Conservation (phyloP, 1,140 invertebrate species). For the Cotesia glomerata region DNA sequence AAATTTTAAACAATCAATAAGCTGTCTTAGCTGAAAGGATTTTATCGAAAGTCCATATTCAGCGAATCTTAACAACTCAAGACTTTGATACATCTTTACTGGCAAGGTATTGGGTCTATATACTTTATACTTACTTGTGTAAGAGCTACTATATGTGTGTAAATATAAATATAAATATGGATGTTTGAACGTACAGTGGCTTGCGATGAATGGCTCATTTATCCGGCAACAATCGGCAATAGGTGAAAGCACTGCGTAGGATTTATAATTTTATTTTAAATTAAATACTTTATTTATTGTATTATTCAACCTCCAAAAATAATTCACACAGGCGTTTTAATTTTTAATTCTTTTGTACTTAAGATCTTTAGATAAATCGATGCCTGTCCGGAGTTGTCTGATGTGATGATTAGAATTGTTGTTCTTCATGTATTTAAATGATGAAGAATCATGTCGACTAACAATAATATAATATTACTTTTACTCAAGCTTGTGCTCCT, state of each 20-base stretch:
- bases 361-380: conserved; percentile 2
- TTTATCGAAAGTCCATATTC: conserved; percentile 16
- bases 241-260: neutral
- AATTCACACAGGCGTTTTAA: neutral
- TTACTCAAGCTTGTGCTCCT: neutral
- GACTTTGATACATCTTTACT: neutral
- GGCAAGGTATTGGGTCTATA: neutral
- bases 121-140: neutral
- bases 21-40: conserved; percentile 22
- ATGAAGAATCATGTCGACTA: neutral
- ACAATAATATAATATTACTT: neutral
- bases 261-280: neutral
- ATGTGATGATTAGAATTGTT: conserved; percentile 6
- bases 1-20: conserved; percentile 28
- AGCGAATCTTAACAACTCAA: neutral
- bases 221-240: conserved; percentile 18
- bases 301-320: neutral
- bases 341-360: conserved; percentile 5
- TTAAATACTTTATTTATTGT: too few species aligned
- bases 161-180: neutral
- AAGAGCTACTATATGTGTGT: neutral
- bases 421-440: neutral
- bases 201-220: conserved; percentile 23
- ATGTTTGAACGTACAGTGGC: neutral
- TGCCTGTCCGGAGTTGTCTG: neutral